Evolutionary conservation across 2,113 vertebrate species (phyloP), one percentile per base, ranked within the genome.

Genomic region (Mustela lutreola): DNA sequence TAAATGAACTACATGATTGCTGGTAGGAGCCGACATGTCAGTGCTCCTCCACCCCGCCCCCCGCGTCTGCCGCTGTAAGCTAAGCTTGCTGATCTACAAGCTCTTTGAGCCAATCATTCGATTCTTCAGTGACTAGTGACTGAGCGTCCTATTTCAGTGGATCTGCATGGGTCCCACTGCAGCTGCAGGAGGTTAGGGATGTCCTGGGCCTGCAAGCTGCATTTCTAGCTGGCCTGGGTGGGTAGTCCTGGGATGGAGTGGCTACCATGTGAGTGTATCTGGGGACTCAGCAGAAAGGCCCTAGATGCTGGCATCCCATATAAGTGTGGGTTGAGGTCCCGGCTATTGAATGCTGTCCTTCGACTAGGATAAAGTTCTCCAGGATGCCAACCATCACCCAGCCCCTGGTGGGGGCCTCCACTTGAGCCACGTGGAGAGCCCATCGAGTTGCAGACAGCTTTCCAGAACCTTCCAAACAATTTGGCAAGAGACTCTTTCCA

Each of bases 1-100:
- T 70, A 4, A 56, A 1, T 9, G 36, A 33, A 7, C 2, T 21
- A 75, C 9, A 11, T 28, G 39, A 21, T 12, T 4, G 2, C 1
- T 7, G 6, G 19, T 4, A 28, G 39, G 5, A 33, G n/a, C 33
- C 79, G 21, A 50, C n/a, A 10, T 14, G 16, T 45, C 11, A 0
- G 39, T 36, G 28, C 5, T 56, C 33, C 26, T 50, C 62, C 53
- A 22, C 22, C 10, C 12, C 7, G 31, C 16, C 53, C 53, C 53
- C 53, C 0, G 5, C 53, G 7, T 21, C 82, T 62, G 28, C 19
- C 39, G 39, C 31, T 53, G 12, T 36, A 80, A 60, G 6, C 33
- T 26, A 16, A 45, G 24, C 7, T 19, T 62, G 12, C 18, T 28
- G n/a, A n/a, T 7, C 45, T n/a, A n/a, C 1, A 42, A 86, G 42